Conservation (phyloP, 2,797 vertebrate species). For the Chromis chromis region DNA sequence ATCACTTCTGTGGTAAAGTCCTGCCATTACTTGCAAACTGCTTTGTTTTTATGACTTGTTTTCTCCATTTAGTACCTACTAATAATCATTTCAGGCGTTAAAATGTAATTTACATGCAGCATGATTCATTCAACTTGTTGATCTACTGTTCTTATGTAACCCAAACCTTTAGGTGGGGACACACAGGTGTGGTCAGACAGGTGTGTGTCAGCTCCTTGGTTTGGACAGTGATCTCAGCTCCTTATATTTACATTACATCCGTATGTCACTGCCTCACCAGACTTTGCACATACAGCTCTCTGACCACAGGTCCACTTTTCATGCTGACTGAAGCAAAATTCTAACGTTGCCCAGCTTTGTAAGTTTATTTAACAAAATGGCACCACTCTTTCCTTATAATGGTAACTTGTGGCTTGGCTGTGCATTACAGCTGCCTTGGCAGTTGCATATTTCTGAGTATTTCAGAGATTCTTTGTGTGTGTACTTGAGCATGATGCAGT, state of each 20-base stretch:
- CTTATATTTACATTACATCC: slow-evolving; percentile 1
- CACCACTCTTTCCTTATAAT: neutral
- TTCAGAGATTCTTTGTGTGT: slow-evolving; percentile 18
- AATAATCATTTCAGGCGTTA: neutral
- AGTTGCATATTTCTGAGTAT: neutral
- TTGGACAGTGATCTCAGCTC: slow-evolving; percentile 38
- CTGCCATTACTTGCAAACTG: slow-evolving; percentile 28
- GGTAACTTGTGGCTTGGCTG: neutral
- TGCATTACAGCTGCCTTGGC: neutral
- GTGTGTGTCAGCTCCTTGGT: slow-evolving; percentile 60
- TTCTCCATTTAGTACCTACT: neutral
- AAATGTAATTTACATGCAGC: neutral
- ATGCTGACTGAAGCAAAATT: slow-evolving; percentile 30
- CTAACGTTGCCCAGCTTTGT: neutral
- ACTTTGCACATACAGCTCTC: neutral
- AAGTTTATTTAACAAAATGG: slow-evolving; percentile 16
- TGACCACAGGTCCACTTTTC: slow-evolving; percentile 15
- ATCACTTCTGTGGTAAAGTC: neutral
- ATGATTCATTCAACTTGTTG: slow-evolving; percentile 9
- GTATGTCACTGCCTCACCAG: neutral
- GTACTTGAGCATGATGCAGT: slow-evolving; percentile 21
- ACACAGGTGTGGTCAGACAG: slow-evolving; percentile 75
- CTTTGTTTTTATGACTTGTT: neutral
- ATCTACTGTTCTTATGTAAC: slow-evolving; percentile 42
- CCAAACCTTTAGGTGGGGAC: slow-evolving; percentile 44